phyloP scores from a whole-genome alignment of 2,888 invertebrate genomes.

The Scaeva pyrastri region DNA sequence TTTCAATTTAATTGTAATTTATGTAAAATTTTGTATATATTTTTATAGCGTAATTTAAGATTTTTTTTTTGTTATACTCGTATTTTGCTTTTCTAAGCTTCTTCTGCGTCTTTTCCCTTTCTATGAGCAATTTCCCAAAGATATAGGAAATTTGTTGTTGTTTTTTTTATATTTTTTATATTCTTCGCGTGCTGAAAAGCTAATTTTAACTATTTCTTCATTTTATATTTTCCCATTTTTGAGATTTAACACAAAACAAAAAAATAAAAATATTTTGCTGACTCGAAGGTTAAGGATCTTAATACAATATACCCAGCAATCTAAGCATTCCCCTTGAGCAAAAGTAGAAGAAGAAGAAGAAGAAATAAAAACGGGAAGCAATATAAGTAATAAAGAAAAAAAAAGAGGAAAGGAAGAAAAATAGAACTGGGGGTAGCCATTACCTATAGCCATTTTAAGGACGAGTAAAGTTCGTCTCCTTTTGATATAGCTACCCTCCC shows the following conservation, averaged over 20 bases:
- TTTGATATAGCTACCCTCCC: too few relatives aligned
- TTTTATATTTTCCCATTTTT: conserved; percentile 28
- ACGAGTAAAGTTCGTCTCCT: neutral
- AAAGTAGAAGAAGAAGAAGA: neutral
- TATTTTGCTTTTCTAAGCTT: too few relatives aligned
- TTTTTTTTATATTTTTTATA: neutral
- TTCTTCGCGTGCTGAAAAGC: neutral
- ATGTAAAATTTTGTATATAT: conserved; percentile 30
- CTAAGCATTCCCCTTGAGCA: neutral
- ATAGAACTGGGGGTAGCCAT: neutral
- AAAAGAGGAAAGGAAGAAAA: neutral
- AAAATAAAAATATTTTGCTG: neutral
- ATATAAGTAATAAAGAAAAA: conserved; percentile 1
- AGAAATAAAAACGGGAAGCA: conserved; percentile 13
- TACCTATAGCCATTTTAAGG: neutral
- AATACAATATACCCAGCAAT: neutral
- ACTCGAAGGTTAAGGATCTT: conserved; percentile 27
- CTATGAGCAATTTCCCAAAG: neutral
- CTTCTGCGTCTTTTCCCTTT: neutral
- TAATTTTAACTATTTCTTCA: conserved; percentile 34
- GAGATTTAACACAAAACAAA: neutral
- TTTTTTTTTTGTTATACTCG: neutral
- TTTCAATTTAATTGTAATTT: conserved; percentile 46
- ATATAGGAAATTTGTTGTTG: neutral
- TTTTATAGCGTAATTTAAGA: conserved; percentile 32